Base-by-base conservation (phyloP, 2,888 invertebrate species). In the Agrotis clavis region DNA sequence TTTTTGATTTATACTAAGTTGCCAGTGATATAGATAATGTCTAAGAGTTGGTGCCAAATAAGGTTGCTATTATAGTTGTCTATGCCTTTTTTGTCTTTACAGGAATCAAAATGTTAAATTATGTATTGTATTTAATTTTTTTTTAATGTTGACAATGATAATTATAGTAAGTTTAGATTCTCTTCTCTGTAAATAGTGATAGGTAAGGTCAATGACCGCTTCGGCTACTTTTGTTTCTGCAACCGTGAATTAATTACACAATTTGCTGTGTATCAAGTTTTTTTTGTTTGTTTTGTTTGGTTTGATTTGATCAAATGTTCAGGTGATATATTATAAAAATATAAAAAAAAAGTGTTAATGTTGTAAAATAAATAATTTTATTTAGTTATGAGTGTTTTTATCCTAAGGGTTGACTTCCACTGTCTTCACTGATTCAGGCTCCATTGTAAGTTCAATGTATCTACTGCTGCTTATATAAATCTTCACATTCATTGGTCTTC, bases 341-440 rank as follows among this genome's bases (percentile, higher is more conserved):
- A 45, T 50, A 25, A 11, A 16, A 25, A 59, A 59, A 45, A 71
- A 71, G 54, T 76, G 59, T 70, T 67, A 77, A 41, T 35, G 35
- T 57, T 57, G 35, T 72, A 62, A 79, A 67, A 80, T 80, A 77
- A 77, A 80, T 80, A 67, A 56, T 59, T 71, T 79, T 72, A 81
- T 82, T 66, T 53, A 75, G 62, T 56, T 7, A 78, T 54, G 64
- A 67, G 45, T 77, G 45, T 64, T 64, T 73, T 68, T 45, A 56
- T 62, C 45, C 63, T 77, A 88, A 73, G 84, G 88, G 76, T 94
- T 95, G 45, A 95, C 90, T 90, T 95, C 95, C 81, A 95, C 87
- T n/a, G 95, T 95, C 84, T 93, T 94, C 19, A 96, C 87, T 67
- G 95, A 95, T 88, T 90, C 75, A 1, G 95, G 89, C 69, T 95